These are phyloP conservation scores for Trichomalopsis sarcophagae DNA, from an alignment of 1,140 invertebrate species.

Conservation along the genomic window DNA sequence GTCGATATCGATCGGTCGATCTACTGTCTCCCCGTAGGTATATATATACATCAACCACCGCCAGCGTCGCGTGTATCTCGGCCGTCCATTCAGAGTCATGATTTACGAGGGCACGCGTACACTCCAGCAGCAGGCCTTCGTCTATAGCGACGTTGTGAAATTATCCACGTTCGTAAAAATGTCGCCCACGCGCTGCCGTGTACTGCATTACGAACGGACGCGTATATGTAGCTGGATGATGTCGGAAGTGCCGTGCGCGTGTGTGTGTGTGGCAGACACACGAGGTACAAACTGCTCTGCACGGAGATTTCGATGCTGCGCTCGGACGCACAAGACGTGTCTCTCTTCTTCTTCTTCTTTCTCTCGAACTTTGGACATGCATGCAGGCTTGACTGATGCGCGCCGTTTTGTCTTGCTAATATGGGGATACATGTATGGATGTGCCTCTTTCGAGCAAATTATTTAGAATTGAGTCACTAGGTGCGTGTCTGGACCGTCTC, in stretches of 20 bases:
- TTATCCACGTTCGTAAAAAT: too few relatives aligned
- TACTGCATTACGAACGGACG: not conserved
- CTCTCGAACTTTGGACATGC: too few relatives aligned
- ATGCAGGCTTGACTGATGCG: too few relatives aligned
- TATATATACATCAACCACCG: not conserved
- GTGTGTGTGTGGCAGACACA: not conserved
- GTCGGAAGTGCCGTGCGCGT: not conserved
- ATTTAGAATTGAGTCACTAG: too few relatives aligned
- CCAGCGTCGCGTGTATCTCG: not conserved
- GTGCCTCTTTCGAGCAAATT: too few relatives aligned
- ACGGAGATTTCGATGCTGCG: conserved; percentile 23
- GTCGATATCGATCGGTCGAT: not conserved
- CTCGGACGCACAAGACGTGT: not conserved
- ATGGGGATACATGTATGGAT: too few relatives aligned
- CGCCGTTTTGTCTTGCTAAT: too few relatives aligned
- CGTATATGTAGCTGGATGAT: not conserved
- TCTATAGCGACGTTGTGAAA: not conserved
- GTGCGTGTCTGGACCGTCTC: too few relatives aligned
- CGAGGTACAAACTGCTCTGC: too few relatives aligned
- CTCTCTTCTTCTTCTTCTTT: not conserved
- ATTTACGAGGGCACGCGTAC: conserved; percentile 1
- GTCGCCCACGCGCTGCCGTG: too few relatives aligned
- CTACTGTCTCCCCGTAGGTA: not conserved
- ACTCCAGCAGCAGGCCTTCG: too few relatives aligned
- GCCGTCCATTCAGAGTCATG: not conserved